These are phyloP conservation scores for Aspidapion aeneum DNA, from an alignment of 2,888 invertebrate species.

Conservation along the genomic window DNA sequence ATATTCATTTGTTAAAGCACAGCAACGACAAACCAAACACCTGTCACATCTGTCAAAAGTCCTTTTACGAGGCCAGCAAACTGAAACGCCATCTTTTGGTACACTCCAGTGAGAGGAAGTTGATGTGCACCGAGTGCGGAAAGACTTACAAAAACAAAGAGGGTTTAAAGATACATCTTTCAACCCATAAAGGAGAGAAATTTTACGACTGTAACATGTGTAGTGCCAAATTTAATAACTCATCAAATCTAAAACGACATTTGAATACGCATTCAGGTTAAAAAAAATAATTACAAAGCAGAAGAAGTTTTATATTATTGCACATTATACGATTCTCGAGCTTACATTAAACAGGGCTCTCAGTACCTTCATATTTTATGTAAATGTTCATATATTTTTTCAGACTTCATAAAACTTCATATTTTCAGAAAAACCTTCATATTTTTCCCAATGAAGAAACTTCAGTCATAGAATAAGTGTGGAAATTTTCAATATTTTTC, in stretches of 20 bases:
- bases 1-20: slow-evolving; percentile 69
- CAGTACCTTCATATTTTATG: no score
- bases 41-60: slow-evolving; percentile 62
- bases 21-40: slow-evolving; percentile 57
- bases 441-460: no score
- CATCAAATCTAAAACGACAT: slow-evolving; percentile 68
- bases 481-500: no score
- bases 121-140: slow-evolving; percentile 58
- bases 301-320: no score
- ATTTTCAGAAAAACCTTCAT: no score
- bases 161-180: slow-evolving; percentile 57
- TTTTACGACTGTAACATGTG: slow-evolving; percentile 61
- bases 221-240: slow-evolving; percentile 56
- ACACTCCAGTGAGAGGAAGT: slow-evolving; percentile 55
- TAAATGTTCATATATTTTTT: no score
- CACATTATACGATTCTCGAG: no score
- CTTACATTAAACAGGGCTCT: no score
- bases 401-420: no score
- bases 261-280: slow-evolving; percentile 56
- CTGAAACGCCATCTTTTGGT: slow-evolving; percentile 66
- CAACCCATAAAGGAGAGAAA: slow-evolving; percentile 61
- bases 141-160: slow-evolving; percentile 58
- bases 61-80: slow-evolving; percentile 67
- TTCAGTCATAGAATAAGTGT: no score
- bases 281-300: no score